Evolutionary conservation across 35 echinoderm and acorn worm species (phyloP).

Genomic region (Anneissia japonica): DNA sequence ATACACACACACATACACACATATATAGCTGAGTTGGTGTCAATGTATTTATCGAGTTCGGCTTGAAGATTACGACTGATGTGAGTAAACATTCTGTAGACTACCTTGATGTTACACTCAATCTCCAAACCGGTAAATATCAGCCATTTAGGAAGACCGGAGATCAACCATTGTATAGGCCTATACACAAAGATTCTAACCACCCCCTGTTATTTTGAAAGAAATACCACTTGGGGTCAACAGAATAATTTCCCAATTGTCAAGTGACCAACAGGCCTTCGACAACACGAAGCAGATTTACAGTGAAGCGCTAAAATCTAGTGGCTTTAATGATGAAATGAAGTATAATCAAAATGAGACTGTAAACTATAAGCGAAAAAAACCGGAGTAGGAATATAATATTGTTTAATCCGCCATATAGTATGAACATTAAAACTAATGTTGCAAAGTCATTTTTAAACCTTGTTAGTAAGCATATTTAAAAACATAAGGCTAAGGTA

Average conservation of each 20-base stretch:
- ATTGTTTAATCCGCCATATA: neutral
- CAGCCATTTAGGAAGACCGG: no score
- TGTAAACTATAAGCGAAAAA: neutral
- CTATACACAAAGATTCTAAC: no score
- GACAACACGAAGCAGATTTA: neutral
- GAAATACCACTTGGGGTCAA: neutral
- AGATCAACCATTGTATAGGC: no score
- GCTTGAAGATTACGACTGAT: no score
- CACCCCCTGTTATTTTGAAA: no score
- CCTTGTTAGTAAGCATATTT: neutral
- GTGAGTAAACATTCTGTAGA: no score
- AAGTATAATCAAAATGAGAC: neutral
- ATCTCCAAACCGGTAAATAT: no score
- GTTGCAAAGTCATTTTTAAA: neutral
- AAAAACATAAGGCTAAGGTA: neutral
- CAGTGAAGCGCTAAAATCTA: neutral
- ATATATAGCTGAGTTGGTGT: no score
- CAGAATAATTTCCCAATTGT: neutral
- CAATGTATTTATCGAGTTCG: no score
- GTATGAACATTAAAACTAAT: neutral
- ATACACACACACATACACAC: no score
- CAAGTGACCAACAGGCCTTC: neutral
- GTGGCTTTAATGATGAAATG: neutral
- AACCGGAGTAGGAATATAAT: neutral
- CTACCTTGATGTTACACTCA: no score